Evolutionary conservation across 2,113 vertebrate genomes (phyloP).

Genomic region (Podiceps cristatus): DNA sequence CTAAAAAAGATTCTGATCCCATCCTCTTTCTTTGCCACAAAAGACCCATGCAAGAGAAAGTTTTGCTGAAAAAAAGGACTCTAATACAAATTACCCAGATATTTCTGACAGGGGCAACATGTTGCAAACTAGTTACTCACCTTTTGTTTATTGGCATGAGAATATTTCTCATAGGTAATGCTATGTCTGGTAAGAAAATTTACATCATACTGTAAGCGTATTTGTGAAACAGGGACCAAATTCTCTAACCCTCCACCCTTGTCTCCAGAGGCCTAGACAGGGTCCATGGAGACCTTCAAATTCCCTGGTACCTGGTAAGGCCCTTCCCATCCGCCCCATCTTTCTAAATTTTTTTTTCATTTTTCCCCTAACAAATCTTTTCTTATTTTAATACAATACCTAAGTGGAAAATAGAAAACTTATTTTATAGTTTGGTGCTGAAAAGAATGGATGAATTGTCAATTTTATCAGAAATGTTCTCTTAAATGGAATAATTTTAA

Average conservation of each 20-base stretch:
- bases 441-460: slow-evolving; percentile 11
- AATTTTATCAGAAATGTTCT: slow-evolving; percentile 1
- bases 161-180: neutral
- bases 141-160: neutral
- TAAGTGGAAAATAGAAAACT: neutral
- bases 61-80: neutral
- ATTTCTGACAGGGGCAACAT: neutral
- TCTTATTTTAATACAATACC: slow-evolving; percentile 24
- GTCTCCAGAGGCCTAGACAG: neutral
- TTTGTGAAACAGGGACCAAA: neutral
- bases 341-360: neutral
- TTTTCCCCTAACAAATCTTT: neutral
- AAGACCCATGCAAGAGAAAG: neutral
- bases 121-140: neutral
- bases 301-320: neutral
- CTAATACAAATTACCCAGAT: neutral
- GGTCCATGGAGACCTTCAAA: neutral
- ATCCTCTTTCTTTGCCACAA: neutral
- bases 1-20: neutral
- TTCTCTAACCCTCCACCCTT: neutral
- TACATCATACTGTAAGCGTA: neutral
- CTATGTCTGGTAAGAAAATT: neutral
- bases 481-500: neutral
- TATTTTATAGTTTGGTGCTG: neutral
- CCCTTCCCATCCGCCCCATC: accelerated